These are phyloP conservation scores for Chrysolina americana DNA, from an alignment of 2,888 invertebrate species.

Conservation along the genomic window DNA sequence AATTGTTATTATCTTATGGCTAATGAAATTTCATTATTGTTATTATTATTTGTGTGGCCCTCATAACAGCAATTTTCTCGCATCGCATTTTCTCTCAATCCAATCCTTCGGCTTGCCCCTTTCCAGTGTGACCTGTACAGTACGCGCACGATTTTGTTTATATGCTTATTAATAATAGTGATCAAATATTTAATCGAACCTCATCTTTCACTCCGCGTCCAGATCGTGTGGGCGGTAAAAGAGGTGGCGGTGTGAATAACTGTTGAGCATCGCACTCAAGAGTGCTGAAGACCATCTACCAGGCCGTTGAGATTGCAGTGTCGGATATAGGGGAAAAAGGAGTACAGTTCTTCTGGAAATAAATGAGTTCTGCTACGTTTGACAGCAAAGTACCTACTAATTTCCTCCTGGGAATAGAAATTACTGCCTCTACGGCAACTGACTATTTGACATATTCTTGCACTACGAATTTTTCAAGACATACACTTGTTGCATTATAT, in stretches of 20 bases:
- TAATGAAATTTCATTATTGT: no score
- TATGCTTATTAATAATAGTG: constrained; percentile 51
- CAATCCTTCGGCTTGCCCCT: background rate
- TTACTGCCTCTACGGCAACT: no score
- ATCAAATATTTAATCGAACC: constrained; percentile 50
- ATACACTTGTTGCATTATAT: no score
- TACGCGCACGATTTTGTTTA: constrained; percentile 29
- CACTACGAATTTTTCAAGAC: no score
- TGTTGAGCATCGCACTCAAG: constrained; percentile 46
- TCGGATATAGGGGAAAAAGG: background rate
- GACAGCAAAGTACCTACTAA: no score
- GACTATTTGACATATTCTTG: no score
- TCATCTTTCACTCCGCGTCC: constrained; percentile 43
- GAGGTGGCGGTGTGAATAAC: constrained; percentile 58
- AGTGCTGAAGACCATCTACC: constrained; percentile 34
- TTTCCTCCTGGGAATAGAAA: no score
- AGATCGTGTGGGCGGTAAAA: constrained; percentile 54
- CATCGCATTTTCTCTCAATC: background rate
- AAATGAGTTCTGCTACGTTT: no score
- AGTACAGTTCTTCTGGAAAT: no score
- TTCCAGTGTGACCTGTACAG: background rate
- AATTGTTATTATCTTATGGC: no score
- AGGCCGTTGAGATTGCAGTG: background rate
- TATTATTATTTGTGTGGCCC: background rate
- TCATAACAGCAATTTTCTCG: background rate